Percentiles rank a stretch among this genome's conserved stretches.
phyloP scores from a whole-genome alignment of 1,140 invertebrate genomes.

The Colletes latitarsis region DNA sequence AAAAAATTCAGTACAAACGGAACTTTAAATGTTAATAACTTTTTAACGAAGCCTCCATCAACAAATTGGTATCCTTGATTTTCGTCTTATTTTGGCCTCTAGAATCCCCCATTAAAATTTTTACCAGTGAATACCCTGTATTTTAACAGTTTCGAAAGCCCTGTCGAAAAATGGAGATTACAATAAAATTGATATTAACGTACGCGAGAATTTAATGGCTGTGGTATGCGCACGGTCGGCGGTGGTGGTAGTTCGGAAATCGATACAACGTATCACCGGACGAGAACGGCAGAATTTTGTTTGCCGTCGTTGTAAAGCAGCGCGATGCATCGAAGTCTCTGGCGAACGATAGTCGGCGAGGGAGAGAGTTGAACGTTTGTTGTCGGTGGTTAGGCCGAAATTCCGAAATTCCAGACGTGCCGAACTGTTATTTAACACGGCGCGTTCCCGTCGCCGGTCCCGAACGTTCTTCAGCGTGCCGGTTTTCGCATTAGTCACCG shows the following conservation, averaged over 20 bases:
- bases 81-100: too few relatives aligned
- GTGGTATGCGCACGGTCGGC: background rate
- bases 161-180: background rate
- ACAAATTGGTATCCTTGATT: too few relatives aligned
- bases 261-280: background rate
- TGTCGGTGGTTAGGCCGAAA: background rate
- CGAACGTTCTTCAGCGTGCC: slow-evolving; percentile 1
- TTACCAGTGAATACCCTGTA: too few relatives aligned
- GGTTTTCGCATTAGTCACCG: slow-evolving; percentile 56
- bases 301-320: background rate
- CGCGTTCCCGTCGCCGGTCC: background rate
- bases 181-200: background rate
- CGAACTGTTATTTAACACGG: slow-evolving; percentile 47
- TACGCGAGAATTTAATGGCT: too few relatives aligned
- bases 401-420: slow-evolving; percentile 48
- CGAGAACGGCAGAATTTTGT: background rate
- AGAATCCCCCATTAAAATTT: too few relatives aligned
- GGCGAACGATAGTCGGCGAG: background rate
- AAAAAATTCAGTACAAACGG: too few relatives aligned
- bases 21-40: too few relatives aligned
- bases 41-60: too few relatives aligned
- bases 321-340: slow-evolving; percentile 32
- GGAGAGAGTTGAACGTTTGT: slow-evolving; percentile 33
- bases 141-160: background rate
- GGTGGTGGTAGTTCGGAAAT: slow-evolving; percentile 10